Evolutionary conservation across 2,888 invertebrate genomes (phyloP).

Genomic region (Euplagia quadripunctaria): DNA sequence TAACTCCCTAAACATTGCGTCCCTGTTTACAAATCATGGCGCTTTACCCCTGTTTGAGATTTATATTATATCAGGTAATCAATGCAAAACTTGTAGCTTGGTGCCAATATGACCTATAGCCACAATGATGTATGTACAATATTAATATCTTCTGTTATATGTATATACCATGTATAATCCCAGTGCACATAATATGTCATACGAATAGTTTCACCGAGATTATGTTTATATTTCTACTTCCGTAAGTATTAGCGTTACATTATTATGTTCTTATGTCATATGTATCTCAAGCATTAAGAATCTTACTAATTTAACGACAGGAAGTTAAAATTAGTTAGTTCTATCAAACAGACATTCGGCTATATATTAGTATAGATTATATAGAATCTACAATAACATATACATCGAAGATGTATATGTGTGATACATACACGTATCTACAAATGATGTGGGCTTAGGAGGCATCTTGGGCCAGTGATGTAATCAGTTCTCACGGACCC

Average conservation of each 20-base stretch:
- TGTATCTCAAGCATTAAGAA: not conserved
- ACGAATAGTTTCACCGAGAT: not conserved
- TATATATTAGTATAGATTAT: not conserved
- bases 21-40: not conserved
- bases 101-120: not conserved
- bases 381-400: not conserved
- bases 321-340: not conserved
- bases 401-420: no score
- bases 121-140: no score
- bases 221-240: not conserved
- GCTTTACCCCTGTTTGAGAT: not conserved
- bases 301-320: not conserved
- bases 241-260: not conserved
- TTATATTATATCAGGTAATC: not conserved
- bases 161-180: no score
- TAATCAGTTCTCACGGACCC: conserved; percentile 62
- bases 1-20: conserved; percentile 35
- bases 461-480: conserved; percentile 55
- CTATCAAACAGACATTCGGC: not conserved
- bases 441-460: conserved; percentile 23
- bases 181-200: not conserved
- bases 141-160: not conserved
- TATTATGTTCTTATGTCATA: not conserved
- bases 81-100: not conserved
- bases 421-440: not conserved